A percentile compares a stretch with the other conserved stretches of the same genome.
Evolutionary conservation across 2,888 invertebrate species (phyloP).

Genomic region (Luffia ferchaultella): DNA sequence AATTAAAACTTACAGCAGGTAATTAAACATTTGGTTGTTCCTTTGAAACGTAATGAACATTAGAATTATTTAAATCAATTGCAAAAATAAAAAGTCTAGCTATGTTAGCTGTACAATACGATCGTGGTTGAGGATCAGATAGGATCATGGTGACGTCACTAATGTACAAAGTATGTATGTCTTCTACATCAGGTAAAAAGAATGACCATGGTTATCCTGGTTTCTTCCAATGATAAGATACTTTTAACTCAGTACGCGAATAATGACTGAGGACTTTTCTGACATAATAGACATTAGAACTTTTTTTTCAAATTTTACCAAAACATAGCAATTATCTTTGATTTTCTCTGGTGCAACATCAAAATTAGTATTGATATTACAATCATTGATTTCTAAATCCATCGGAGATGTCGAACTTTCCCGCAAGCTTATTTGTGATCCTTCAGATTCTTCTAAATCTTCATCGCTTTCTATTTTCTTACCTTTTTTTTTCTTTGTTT

Average conservation of each 20-base stretch:
- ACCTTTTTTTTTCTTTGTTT: slow-evolving; percentile 10
- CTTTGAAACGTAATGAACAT: slow-evolving; percentile 13
- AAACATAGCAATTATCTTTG: slow-evolving; percentile 12
- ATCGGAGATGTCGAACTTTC: slow-evolving; percentile 12
- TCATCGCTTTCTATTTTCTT: slow-evolving; percentile 11
- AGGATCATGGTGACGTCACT: slow-evolving; percentile 8
- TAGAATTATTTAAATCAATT: slow-evolving; percentile 14
- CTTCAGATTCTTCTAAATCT: slow-evolving; percentile 11
- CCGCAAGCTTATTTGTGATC: slow-evolving; percentile 10
- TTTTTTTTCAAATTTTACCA: neutral
- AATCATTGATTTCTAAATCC: too few species aligned
- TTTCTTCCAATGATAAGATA: slow-evolving; percentile 13
- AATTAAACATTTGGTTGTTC: slow-evolving; percentile 10
- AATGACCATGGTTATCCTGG: slow-evolving; percentile 9
- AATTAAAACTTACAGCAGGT: neutral
- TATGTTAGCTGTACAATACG: slow-evolving; percentile 1
- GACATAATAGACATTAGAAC: neutral
- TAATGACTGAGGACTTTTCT: slow-evolving; percentile 11
- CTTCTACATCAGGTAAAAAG: slow-evolving; percentile 8
- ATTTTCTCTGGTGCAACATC: slow-evolving; percentile 11
- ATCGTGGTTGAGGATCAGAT: slow-evolving; percentile 10
- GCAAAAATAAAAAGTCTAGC: slow-evolving; percentile 12
- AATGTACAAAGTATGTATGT: slow-evolving; percentile 3
- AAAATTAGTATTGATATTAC: neutral
- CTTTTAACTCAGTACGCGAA: slow-evolving; percentile 10